A percentile compares a stretch with the other conserved stretches of the same genome.
phyloP scores from a whole-genome alignment of 2,113 vertebrate species.

The Murina feae region DNA sequence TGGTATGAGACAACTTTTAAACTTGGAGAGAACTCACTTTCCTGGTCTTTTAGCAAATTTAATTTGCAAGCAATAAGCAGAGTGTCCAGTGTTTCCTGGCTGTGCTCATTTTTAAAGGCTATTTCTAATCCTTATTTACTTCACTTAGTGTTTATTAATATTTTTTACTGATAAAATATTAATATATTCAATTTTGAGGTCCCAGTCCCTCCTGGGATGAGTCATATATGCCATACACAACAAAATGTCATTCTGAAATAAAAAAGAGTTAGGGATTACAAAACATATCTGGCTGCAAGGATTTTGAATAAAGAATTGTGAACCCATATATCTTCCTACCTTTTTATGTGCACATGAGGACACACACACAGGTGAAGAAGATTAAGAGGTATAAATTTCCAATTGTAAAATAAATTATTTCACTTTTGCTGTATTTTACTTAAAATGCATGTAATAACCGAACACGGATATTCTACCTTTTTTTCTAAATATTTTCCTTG shows the following conservation, averaged over 20 bases:
- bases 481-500: neutral
- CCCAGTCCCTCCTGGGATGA: neutral
- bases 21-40: neutral
- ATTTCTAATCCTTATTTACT: neutral
- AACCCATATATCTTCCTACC: neutral
- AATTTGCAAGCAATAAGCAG: neutral
- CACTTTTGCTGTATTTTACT: neutral
- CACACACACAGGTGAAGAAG: neutral
- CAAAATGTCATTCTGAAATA: neutral
- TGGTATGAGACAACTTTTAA: neutral
- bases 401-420: neutral
- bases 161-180: neutral
- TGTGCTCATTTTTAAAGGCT: neutral
- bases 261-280: neutral
- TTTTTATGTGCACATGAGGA: neutral
- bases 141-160: neutral
- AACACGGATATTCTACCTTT: neutral
- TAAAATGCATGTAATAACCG: neutral
- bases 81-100: constrained; percentile 8
- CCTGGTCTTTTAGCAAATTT: neutral
- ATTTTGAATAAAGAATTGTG: neutral
- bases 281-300: neutral
- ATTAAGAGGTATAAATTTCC: neutral
- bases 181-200: neutral
- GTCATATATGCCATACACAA: neutral